These are phyloP conservation scores for Turritopsis rubra DNA, from an alignment of 30 jellyfish, hydroid and myxozoan species.

Conservation along the genomic window DNA sequence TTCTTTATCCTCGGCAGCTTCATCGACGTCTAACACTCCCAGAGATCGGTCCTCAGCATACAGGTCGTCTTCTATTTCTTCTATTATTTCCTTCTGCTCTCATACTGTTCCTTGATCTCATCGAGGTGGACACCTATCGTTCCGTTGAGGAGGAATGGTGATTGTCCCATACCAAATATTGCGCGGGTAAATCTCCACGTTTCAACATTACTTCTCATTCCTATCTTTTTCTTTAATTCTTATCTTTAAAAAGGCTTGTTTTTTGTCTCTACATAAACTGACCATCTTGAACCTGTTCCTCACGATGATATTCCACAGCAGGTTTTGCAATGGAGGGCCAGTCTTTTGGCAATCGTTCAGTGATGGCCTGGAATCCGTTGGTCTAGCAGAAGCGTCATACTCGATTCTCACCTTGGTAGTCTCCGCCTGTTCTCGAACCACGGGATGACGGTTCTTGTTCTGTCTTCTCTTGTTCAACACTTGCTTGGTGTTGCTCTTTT, in stretches of 20 bases:
- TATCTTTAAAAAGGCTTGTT: too few species aligned
- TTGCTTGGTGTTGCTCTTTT: too few species aligned
- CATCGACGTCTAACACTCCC: conserved; percentile 34
- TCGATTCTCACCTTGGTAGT: conserved; percentile 54
- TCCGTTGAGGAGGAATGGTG: too few species aligned
- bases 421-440: conserved; percentile 48
- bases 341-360: conserved; percentile 42
- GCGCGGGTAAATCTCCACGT: too few species aligned
- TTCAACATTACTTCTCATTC: too few species aligned
- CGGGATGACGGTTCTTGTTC: conserved; percentile 72
- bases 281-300: conserved; percentile 17
- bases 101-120: too few species aligned
- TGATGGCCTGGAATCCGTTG: conserved; percentile 26
- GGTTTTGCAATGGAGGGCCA: conserved; percentile 24
- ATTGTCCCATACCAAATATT: too few species aligned
- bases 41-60: conserved; percentile 48
- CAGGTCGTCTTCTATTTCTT: conserved; percentile 36
- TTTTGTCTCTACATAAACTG: conserved; percentile 50
- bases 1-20: too few species aligned
- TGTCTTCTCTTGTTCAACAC: too few species aligned
- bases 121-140: too few species aligned
- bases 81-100: conserved; percentile 48
- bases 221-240: too few species aligned
- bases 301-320: conserved; percentile 22
- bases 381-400: conserved; percentile 28